phyloP scores from a whole-genome alignment of 2,113 vertebrate species.

The Pica pica region DNA sequence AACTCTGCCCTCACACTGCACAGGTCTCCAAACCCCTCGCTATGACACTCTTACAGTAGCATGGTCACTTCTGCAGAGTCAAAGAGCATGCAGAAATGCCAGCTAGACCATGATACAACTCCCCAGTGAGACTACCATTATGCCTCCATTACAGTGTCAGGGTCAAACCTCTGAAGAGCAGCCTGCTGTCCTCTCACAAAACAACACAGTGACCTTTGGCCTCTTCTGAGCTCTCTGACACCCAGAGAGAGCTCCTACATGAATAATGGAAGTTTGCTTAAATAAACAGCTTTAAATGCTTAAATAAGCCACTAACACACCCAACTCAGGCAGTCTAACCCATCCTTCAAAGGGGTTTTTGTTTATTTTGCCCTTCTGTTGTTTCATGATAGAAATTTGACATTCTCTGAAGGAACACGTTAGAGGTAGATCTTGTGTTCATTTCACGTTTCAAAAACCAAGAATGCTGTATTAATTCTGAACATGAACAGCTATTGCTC shows the following conservation, averaged over 20 bases:
- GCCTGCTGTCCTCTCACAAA: not conserved
- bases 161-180: not conserved
- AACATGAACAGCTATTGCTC: not conserved
- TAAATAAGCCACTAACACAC: not conserved
- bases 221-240: accelerated
- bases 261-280: not conserved
- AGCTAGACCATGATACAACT: not conserved
- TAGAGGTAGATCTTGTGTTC: not conserved
- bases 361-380: not conserved
- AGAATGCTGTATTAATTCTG: not conserved
- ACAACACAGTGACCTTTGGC: not conserved
- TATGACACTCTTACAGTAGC: accelerated
- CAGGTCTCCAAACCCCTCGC: not conserved
- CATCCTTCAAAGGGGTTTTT: not conserved
- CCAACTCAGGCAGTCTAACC: not conserved
- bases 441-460: not conserved
- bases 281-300: not conserved
- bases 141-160: not conserved
- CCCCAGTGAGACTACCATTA: not conserved
- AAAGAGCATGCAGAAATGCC: not conserved
- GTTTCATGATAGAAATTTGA: not conserved
- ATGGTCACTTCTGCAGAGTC: not conserved
- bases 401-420: not conserved
- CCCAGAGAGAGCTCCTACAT: not conserved
- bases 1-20: not conserved